These are phyloP conservation scores for Anableps anableps DNA, from an alignment of 2,797 vertebrate species.

Conservation along the genomic window DNA sequence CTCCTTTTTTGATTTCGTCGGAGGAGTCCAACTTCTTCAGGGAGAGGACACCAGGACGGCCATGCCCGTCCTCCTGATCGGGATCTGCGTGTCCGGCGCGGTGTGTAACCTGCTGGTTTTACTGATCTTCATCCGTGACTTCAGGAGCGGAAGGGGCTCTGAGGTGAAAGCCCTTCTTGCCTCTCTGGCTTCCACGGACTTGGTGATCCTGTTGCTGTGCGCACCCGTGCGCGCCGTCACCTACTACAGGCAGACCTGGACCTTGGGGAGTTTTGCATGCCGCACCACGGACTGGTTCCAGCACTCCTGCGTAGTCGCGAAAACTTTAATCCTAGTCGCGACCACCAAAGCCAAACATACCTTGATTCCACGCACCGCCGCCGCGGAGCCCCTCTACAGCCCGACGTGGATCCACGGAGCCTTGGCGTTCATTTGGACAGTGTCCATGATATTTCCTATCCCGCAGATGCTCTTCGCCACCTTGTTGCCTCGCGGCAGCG, in stretches of 20 bases:
- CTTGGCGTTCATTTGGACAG: slow-evolving; percentile 64
- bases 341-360: slow-evolving; percentile 75
- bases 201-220: slow-evolving; percentile 79
- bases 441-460: slow-evolving; percentile 76
- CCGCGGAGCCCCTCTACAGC: slow-evolving; percentile 35
- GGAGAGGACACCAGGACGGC: slow-evolving; percentile 70
- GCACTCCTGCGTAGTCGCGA: slow-evolving; percentile 80
- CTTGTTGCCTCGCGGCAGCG: slow-evolving; percentile 46
- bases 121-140: slow-evolving; percentile 73
- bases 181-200: slow-evolving; percentile 78
- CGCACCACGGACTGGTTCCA: slow-evolving; percentile 85
- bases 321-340: slow-evolving; percentile 80
- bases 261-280: slow-evolving; percentile 78
- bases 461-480: slow-evolving; percentile 79
- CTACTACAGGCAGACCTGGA: slow-evolving; percentile 81
- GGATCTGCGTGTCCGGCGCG: slow-evolving; percentile 76
- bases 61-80: slow-evolving; percentile 76
- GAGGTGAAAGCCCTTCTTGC: slow-evolving; percentile 78
- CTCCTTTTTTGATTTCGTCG: slow-evolving; percentile 73
- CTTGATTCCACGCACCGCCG: slow-evolving; percentile 39
- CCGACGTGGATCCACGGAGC: slow-evolving; percentile 68
- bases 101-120: slow-evolving; percentile 80
- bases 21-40: slow-evolving; percentile 75
- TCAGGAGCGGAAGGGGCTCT: slow-evolving; percentile 67
- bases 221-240: slow-evolving; percentile 78